phyloP scores from a whole-genome alignment of 2,113 vertebrate species.

The Scolopax mira region DNA sequence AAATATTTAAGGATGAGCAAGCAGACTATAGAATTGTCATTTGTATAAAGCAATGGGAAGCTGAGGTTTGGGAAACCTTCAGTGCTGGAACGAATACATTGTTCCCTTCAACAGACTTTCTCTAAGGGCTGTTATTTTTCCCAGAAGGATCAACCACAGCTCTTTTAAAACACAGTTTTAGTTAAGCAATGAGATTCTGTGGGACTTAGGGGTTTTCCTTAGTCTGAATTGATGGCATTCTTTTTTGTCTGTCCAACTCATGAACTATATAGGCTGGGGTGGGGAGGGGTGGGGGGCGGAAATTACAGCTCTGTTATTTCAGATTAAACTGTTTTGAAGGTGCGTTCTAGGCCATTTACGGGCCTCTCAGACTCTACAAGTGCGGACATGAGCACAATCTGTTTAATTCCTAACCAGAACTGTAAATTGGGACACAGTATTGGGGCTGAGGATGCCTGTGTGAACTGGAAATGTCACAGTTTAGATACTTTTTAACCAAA shows the following conservation, averaged over 20 bases:
- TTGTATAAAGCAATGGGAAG: background rate
- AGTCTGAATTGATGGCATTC: slow-evolving; percentile 9
- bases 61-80: background rate
- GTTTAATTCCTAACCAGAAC: background rate
- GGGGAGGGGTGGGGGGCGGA: no score
- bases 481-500: background rate
- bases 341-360: background rate
- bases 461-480: background rate
- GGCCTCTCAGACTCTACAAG: background rate
- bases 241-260: background rate
- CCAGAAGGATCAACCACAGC: background rate
- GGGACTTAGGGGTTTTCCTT: slow-evolving; percentile 14
- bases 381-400: background rate
- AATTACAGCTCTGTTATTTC: background rate
- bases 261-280: background rate
- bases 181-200: slow-evolving; percentile 15
- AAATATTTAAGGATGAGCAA: background rate
- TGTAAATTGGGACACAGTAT: background rate
- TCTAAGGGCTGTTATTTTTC: background rate
- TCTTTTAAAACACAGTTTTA: background rate
- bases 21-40: background rate
- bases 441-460: background rate
- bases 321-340: slow-evolving; percentile 15
- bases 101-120: background rate
- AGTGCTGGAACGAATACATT: background rate